Percentiles rank a stretch among this genome's conserved stretches.
Conservation (phyloP, 2,888 invertebrate genomes). For the Pristionchus exspectatus region DNA sequence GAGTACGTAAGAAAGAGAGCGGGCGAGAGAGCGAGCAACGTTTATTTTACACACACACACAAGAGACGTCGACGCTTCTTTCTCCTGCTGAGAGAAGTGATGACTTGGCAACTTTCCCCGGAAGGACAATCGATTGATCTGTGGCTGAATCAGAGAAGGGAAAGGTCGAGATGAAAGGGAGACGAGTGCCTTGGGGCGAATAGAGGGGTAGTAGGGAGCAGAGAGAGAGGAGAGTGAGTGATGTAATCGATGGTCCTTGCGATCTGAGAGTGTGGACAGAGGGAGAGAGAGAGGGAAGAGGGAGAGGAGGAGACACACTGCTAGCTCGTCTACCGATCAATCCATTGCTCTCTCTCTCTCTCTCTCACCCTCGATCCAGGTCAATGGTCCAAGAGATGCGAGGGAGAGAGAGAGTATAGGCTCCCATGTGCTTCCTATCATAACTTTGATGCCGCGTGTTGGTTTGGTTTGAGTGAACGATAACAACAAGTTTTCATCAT, state of each 20-base stretch:
- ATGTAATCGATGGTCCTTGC: slow-evolving; percentile 49
- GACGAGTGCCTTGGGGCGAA: neutral
- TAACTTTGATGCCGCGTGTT: neutral
- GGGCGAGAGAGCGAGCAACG: slow-evolving; percentile 47
- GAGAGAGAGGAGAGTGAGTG: neutral
- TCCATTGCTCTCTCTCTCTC: slow-evolving; percentile 40
- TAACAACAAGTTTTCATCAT: slow-evolving; percentile 14
- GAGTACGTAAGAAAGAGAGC: slow-evolving; percentile 29
- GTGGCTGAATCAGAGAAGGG: slow-evolving; percentile 1
- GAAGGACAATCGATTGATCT: slow-evolving; percentile 20
- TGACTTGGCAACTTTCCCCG: slow-evolving; percentile 33
- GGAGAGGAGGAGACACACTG: neutral
- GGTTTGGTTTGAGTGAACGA: neutral
- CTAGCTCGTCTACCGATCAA: slow-evolving; percentile 31
- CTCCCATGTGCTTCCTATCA: neutral
- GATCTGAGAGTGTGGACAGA: slow-evolving; percentile 49
- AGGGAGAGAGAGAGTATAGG: neutral
- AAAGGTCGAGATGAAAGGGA: slow-evolving; percentile 2
- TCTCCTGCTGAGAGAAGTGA: slow-evolving; percentile 29
- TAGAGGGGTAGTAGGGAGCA: neutral
- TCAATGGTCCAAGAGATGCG: neutral
- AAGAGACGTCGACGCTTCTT: slow-evolving; percentile 2
- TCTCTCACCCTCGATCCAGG: slow-evolving; percentile 17
- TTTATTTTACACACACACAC: slow-evolving; percentile 53
- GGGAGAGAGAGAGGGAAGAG: neutral